Evolutionary conservation across 2,888 invertebrate species (phyloP), one percentile per base, ranked within the genome.

Genomic region (Drosophila falleni): DNA sequence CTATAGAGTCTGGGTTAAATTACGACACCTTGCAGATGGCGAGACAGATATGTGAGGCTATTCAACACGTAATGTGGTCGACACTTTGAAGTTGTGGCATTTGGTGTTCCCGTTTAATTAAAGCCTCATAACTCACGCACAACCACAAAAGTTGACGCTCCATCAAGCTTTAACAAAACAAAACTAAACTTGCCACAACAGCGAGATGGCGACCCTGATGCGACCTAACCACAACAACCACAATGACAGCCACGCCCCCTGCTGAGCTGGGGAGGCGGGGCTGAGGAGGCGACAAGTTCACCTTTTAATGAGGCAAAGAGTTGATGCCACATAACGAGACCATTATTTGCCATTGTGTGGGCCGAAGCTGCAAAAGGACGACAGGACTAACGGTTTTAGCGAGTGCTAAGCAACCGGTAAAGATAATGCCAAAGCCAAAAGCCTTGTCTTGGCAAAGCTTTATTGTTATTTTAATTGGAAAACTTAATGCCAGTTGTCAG

Each of bases 401-500:
- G 58, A 55, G 63, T 63, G 65, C 65, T 60, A 62, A 78, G 81
- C 78, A 56, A 69, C 59, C 54, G 56, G 39, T 23, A 31, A 60
- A 54, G 77, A 79, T 64, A 88, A 76, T 85, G 16, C 35, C 6
- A 11, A n/a, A 31, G 71, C 47, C 66, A 64, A 59, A 54, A n/a
- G 71, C 5, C 49, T 29, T 47, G 31, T 19, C 19, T 15, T 50
- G 41, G 16, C 44, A 51, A 53, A 62, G 76, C 88, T 77, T 81
- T 87, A 89, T 85, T 85, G 88, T 89, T 79, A 81, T 84, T 85
- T 89, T 85, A 85, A 85, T 85, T 87, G 72, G 88, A 89, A 89
- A 89, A 89, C 85, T 87, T 85, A 77, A 87, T 72, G 74, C 29
- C 73, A 61, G 78, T 31, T 46, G 50, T 44, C 51, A 23, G 44